Evolutionary conservation across 2,797 vertebrate species (phyloP).

Genomic region (Odontamblyopus lacepedii): DNA sequence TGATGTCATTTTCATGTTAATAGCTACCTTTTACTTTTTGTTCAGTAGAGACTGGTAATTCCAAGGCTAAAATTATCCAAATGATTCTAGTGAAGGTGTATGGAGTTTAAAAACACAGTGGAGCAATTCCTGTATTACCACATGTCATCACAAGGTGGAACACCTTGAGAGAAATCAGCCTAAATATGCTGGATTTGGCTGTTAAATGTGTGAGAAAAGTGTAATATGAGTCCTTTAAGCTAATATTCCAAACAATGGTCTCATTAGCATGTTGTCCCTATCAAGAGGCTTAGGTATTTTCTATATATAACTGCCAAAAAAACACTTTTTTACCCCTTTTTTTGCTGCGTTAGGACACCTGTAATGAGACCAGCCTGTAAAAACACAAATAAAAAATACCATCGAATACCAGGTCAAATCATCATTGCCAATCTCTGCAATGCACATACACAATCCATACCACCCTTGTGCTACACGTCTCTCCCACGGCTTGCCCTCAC

Average conservation of each 20-base stretch:
- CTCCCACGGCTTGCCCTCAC: slow-evolving; percentile 39
- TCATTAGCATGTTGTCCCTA: neutral
- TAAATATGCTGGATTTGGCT: too few species aligned
- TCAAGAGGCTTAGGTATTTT: neutral
- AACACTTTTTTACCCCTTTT: neutral
- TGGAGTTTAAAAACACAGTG: too few species aligned
- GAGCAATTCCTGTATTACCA: too few species aligned
- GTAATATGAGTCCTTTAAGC: neutral
- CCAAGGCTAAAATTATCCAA: too few species aligned
- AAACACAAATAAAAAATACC: neutral
- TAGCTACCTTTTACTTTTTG: too few species aligned
- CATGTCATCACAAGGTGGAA: too few species aligned
- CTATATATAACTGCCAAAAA: neutral
- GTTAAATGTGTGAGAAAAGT: too few species aligned
- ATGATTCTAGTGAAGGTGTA: too few species aligned
- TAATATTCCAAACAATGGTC: neutral
- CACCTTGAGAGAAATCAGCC: too few species aligned
- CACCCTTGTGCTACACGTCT: slow-evolving; percentile 59
- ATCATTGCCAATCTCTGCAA: neutral
- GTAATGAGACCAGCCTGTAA: neutral
- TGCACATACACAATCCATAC: slow-evolving; percentile 23
- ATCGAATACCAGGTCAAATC: neutral
- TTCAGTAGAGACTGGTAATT: too few species aligned
- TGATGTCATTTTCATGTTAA: too few species aligned
- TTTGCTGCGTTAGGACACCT: neutral